phyloP scores from a whole-genome alignment of 2,888 invertebrate species.

The Drosophila macrospina region DNA sequence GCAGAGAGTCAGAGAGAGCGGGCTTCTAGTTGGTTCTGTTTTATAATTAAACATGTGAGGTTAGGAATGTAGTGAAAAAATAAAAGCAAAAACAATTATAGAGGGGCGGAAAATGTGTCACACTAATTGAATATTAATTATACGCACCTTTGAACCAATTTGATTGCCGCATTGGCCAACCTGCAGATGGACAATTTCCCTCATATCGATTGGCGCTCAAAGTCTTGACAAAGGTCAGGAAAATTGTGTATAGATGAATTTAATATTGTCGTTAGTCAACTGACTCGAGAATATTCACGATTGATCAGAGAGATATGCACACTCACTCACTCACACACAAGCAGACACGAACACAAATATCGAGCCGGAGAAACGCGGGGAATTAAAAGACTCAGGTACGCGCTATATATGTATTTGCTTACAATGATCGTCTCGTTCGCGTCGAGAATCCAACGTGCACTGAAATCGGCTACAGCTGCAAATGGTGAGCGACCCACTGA shows the following conservation, averaged over 20 bases:
- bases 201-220: constrained; percentile 87
- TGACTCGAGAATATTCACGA: constrained; percentile 15
- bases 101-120: constrained; percentile 21
- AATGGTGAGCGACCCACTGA: constrained; percentile 54
- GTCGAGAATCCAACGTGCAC: constrained; percentile 73
- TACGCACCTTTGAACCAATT: constrained; percentile 94
- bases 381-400: constrained; percentile 32
- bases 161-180: constrained; percentile 97
- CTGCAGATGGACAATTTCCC: constrained; percentile 96
- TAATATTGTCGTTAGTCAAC: constrained; percentile 22
- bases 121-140: constrained; percentile 55
- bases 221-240: constrained; percentile 51
- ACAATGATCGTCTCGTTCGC: constrained; percentile 73
- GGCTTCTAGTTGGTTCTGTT: constrained; percentile 58
- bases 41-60: constrained; percentile 82
- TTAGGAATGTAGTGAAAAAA: constrained; percentile 63
- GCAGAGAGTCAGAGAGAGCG: constrained; percentile 20
- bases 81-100: constrained; percentile 17
- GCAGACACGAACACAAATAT: constrained; percentile 17
- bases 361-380: constrained; percentile 17
- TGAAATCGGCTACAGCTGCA: constrained; percentile 45
- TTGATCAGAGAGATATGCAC: constrained; percentile 28
- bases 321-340: constrained; percentile 26
- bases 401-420: constrained; percentile 19
- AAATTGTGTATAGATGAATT: constrained; percentile 6